These are phyloP conservation scores for Vanessa cardui DNA, from an alignment of 2,888 invertebrate genomes.

Conservation along the genomic window DNA sequence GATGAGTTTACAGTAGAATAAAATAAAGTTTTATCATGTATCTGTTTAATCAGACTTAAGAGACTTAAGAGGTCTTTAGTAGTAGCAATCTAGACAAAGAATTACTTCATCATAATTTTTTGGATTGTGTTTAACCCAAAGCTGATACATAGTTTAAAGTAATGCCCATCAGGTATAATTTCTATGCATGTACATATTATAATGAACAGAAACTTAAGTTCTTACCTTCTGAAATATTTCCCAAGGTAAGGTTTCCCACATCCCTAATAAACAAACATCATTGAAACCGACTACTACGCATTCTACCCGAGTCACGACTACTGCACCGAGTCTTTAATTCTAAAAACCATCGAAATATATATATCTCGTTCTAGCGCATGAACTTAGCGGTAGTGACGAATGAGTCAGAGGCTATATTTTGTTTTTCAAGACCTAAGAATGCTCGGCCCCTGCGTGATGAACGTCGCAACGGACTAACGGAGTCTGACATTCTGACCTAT, in stretches of 20 bases:
- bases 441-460: conserved; percentile 14
- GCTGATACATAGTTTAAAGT: too few species aligned
- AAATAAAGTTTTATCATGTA: too few species aligned
- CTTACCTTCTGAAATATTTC: neutral
- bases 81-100: too few species aligned
- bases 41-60: too few species aligned
- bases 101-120: too few species aligned
- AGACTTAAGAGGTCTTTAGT: too few species aligned
- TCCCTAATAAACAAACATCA: neutral
- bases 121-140: too few species aligned
- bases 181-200: too few species aligned
- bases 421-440: conserved; percentile 2
- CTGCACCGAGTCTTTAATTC: neutral
- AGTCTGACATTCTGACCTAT: conserved; percentile 9
- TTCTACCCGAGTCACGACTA: conserved; percentile 4
- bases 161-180: too few species aligned
- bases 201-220: too few species aligned
- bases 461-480: conserved; percentile 39
- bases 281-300: neutral
- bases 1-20: too few species aligned
- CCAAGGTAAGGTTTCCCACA: neutral
- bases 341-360: neutral
- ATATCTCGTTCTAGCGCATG: neutral
- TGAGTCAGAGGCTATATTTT: neutral
- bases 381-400: neutral